Conservation (phyloP, 2,888 invertebrate species). For the Lepeophtheirus nordmannii region DNA sequence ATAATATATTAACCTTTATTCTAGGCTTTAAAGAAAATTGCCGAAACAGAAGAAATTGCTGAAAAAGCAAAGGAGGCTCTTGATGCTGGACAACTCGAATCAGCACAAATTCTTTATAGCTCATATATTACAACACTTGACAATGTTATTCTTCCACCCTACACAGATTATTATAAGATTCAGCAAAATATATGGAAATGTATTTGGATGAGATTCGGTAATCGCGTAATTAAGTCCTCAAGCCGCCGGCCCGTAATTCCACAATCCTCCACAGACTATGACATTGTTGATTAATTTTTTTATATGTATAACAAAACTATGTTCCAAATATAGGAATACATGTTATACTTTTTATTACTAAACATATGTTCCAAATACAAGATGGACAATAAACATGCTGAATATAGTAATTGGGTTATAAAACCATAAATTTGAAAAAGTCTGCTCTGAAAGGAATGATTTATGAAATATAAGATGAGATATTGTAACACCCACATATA, state of each 20-base stretch:
- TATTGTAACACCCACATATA: too few relatives aligned
- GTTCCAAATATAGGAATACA: not conserved
- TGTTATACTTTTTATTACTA: too few relatives aligned
- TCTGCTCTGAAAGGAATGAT: too few relatives aligned
- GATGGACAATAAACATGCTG: too few relatives aligned
- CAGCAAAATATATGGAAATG: slow-evolving; percentile 25
- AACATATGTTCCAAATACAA: too few relatives aligned
- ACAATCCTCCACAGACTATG: slow-evolving; percentile 12
- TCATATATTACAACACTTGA: slow-evolving; percentile 51
- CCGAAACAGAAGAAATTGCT: slow-evolving; percentile 29
- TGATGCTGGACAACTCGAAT: slow-evolving; percentile 30
- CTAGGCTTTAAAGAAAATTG: slow-evolving; percentile 9
- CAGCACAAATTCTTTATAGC: slow-evolving; percentile 48
- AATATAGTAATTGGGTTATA: too few relatives aligned
- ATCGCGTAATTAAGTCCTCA: slow-evolving; percentile 9
- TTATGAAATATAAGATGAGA: too few relatives aligned
- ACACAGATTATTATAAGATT: slow-evolving; percentile 34
- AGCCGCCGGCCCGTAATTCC: not conserved
- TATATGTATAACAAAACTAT: not conserved
- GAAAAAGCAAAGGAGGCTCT: slow-evolving; percentile 28
- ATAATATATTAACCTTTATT: not conserved
- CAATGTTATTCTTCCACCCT: slow-evolving; percentile 51
- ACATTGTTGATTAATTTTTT: slow-evolving; percentile 20
- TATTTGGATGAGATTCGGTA: slow-evolving; percentile 25
- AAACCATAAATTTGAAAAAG: too few relatives aligned